Evolutionary conservation across 2,113 vertebrate genomes (phyloP).

Genomic region (Etia nguti): DNA sequence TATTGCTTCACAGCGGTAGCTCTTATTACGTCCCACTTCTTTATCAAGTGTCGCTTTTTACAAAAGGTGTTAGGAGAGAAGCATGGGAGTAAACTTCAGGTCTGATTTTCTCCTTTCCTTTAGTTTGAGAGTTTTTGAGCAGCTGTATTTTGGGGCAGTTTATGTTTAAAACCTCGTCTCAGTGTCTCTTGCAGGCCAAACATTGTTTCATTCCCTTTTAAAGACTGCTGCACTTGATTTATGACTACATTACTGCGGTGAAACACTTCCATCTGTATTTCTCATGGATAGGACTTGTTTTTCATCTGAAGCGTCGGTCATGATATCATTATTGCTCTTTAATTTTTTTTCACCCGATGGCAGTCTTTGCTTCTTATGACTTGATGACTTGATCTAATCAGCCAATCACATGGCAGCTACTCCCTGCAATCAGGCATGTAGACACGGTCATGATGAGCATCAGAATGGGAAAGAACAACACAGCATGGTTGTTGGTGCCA

Average conservation of each 20-base stretch:
- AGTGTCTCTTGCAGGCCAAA: neutral
- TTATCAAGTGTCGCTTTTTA: conserved; percentile 8
- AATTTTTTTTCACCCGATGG: neutral
- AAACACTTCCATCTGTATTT: neutral
- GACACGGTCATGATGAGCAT: neutral
- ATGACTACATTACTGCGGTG: neutral
- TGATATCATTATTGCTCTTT: neutral
- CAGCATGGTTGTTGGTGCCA: neutral
- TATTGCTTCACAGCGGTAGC: neutral
- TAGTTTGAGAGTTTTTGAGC: neutral
- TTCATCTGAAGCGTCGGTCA: neutral
- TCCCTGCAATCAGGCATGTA: neutral
- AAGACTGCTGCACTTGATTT: too few relatives aligned
- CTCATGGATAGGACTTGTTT: neutral
- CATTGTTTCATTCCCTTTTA: neutral
- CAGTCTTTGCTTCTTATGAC: neutral
- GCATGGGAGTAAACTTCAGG: conserved; percentile 10
- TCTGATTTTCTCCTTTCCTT: neutral
- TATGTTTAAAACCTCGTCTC: neutral
- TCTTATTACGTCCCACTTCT: neutral
- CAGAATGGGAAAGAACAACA: neutral
- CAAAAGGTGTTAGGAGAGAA: conserved; percentile 40
- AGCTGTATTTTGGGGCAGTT: neutral
- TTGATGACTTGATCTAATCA: neutral
- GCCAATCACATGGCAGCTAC: neutral